Evolutionary conservation across 2,888 invertebrate species (phyloP), one percentile per base, ranked within the genome.

Genomic region (Pollenia labialis): DNA sequence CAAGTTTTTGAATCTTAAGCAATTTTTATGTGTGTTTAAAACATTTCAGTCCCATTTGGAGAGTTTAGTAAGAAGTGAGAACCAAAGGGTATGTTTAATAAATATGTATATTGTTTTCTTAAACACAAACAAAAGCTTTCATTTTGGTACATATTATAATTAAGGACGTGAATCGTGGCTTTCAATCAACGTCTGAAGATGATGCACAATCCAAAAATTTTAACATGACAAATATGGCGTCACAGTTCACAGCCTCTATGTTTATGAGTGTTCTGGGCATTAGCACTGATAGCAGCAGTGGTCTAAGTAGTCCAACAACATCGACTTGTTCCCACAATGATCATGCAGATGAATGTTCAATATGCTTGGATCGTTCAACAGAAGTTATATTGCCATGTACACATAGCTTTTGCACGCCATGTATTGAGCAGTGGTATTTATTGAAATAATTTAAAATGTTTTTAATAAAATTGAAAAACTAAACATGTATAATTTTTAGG

Each of bases 381-480:
- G 96, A 96, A 91, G 94, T 96, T 44, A 95, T 95, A 87, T 92
- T 96, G 86, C 95, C 96, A 2, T 96, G 96, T 92, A 94, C 95
- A 1, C 96, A 96, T 91, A 95, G 95, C 89, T 96, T 95, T 92
- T 96, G 96, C 91, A 93, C 95, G 85, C 94, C 94, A 72, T 96
- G 96, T 91, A 96, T 96, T 88, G 95, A 96, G 90, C 95, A 95
- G 92, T 96, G 96, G 96, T 95, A 92, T 91, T 80, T 12, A 56
- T 10, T 42, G 7, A 7, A 74, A 52, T 46, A 16, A 56, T 18
- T 62, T 1, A 4, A 58, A 40, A 32, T 75, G 4, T 52, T 50
- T 42, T 50, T 48, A 6, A 32, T 32, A 32, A 32, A 8, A 48
- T 16, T 32, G 23, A 46, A 10, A 10, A 12, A 11, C 6, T 40